Conservation (phyloP, 2,113 vertebrate species). For the Caranx melampygus region DNA sequence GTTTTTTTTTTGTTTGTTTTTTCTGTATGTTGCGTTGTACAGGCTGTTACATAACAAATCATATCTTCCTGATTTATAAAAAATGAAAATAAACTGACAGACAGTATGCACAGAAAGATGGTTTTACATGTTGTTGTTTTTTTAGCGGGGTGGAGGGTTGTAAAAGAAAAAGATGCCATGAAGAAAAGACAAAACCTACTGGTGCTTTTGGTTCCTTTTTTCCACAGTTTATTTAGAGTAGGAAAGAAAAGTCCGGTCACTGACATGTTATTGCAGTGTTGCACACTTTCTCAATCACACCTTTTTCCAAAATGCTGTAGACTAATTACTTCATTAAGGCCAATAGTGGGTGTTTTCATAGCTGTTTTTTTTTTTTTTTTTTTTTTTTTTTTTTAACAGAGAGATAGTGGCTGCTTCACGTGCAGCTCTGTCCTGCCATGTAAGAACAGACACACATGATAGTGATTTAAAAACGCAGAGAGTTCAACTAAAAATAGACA, state of each 20-base stretch:
- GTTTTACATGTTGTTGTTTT: not conserved
- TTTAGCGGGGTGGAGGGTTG: not conserved
- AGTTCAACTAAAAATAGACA: slow-evolving; percentile 19
- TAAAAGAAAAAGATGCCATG: not conserved
- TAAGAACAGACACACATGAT: slow-evolving; percentile 39
- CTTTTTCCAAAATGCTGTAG: slow-evolving; percentile 70
- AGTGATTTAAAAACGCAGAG: slow-evolving; percentile 11
- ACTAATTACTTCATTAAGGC: slow-evolving; percentile 78
- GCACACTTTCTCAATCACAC: slow-evolving; percentile 78
- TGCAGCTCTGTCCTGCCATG: slow-evolving; percentile 44
- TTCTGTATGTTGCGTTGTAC: slow-evolving; percentile 83
- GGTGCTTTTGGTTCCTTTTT: slow-evolving; percentile 39
- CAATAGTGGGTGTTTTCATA: slow-evolving; percentile 70
- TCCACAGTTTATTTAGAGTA: slow-evolving; percentile 80
- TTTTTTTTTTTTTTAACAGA: slow-evolving; percentile 17
- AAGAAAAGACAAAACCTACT: slow-evolving; percentile 53
- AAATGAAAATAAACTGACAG: slow-evolving; percentile 77
- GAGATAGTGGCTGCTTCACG: slow-evolving; percentile 47
- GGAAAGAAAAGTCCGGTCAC: slow-evolving; percentile 73
- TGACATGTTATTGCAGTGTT: slow-evolving; percentile 80
- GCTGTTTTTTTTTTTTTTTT: slow-evolving; percentile 21
- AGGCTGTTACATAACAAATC: slow-evolving; percentile 87
- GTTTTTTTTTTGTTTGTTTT: slow-evolving; percentile 59
- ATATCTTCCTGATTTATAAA: slow-evolving; percentile 86
- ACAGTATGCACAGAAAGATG: slow-evolving; percentile 76